A percentile compares a stretch with the other conserved stretches of the same genome.
These are phyloP conservation scores for Cactoblastis cactorum DNA, from an alignment of 2,888 invertebrate species.

Conservation along the genomic window DNA sequence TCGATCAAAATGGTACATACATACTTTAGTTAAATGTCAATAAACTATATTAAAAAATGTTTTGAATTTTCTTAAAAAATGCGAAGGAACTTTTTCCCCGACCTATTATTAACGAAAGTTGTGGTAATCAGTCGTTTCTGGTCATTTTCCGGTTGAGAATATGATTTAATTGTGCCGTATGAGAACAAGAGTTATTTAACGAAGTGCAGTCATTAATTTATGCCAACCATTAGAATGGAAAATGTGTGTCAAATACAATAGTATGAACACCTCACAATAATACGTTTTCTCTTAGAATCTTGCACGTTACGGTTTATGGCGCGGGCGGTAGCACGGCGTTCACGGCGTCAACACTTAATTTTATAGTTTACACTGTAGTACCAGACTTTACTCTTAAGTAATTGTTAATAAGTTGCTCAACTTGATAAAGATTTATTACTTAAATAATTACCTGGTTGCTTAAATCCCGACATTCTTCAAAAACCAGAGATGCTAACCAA, in stretches of 20 bases:
- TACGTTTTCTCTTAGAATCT: slow-evolving; percentile 17
- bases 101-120: slow-evolving; percentile 13
- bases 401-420: background rate
- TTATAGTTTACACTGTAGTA: background rate
- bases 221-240: slow-evolving; percentile 30
- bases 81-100: too few relatives aligned
- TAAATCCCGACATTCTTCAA: too few relatives aligned
- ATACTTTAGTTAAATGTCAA: too few relatives aligned
- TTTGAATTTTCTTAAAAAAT: too few relatives aligned
- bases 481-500: too few relatives aligned
- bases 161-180: slow-evolving; percentile 26
- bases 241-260: slow-evolving; percentile 25
- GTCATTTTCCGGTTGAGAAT: slow-evolving; percentile 33
- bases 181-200: slow-evolving; percentile 25
- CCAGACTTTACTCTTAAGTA: too few relatives aligned
- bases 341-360: background rate
- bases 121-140: slow-evolving; percentile 28
- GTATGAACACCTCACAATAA: slow-evolving; percentile 16
- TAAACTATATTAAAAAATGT: too few relatives aligned
- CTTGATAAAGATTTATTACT: background rate
- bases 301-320: slow-evolving; percentile 13
- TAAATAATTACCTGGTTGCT: too few relatives aligned
- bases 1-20: too few relatives aligned
- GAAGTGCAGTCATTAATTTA: slow-evolving; percentile 24
- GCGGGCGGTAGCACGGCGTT: background rate